Evolutionary conservation across 2,113 vertebrate species (phyloP).

Genomic region (Sorex fumeus): DNA sequence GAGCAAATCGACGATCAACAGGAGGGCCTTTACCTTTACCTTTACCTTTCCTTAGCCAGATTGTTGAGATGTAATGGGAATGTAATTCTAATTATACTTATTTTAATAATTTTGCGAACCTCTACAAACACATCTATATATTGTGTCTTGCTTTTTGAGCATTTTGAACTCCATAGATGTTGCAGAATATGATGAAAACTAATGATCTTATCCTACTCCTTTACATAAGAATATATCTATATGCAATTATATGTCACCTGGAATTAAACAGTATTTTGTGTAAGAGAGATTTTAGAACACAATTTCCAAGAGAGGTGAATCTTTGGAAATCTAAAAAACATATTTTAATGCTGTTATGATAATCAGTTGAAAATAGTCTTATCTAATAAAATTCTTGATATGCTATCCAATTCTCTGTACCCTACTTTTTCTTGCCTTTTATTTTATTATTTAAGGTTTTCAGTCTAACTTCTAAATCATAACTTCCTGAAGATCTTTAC

Average conservation of each 20-base stretch:
- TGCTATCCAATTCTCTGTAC: not conserved
- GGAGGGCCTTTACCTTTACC: too few relatives aligned
- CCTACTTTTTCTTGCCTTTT: not conserved
- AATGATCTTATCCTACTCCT: not conserved
- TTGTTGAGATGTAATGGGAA: constrained; percentile 40
- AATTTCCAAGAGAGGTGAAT: not conserved
- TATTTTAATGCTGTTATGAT: not conserved
- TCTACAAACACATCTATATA: not conserved
- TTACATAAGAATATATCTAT: too few relatives aligned
- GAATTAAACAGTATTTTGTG: constrained; percentile 9
- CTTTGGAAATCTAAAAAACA: constrained; percentile 38
- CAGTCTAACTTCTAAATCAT: not conserved
- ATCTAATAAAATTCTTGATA: not conserved
- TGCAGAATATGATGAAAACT: not conserved
- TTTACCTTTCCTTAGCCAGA: constrained; percentile 14
- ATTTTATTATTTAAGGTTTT: not conserved
- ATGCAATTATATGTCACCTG: not conserved
- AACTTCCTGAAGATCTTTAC: too few relatives aligned
- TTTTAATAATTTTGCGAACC: constrained; percentile 19
- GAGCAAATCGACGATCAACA: too few relatives aligned
- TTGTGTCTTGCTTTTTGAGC: not conserved
- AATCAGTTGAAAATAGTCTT: constrained; percentile 23
- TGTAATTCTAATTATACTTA: constrained; percentile 29
- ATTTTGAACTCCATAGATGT: constrained; percentile 23
- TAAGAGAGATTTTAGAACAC: not conserved